Base-by-base conservation (phyloP, 2,113 vertebrate species). In the Equus quagga region DNA sequence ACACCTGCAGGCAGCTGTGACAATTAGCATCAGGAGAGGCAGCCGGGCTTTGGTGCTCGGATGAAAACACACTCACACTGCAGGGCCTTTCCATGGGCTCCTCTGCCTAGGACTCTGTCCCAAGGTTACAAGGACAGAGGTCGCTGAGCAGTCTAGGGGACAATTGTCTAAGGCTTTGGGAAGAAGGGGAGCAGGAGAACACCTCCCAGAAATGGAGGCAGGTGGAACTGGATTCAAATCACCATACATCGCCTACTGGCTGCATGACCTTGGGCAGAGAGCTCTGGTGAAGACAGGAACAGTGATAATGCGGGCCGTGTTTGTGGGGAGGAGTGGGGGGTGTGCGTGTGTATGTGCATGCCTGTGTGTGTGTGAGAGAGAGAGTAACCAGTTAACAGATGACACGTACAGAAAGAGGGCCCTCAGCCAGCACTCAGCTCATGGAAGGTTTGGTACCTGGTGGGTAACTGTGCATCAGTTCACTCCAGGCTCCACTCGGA, bases 1-100 rank as follows among this genome's bases (percentile, higher is more conserved):
- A 83, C 94, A 97, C 92, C 89, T 97, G 64, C 91, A 96, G 64
- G 62, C n/a, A 93, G 84, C 87, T 81, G 44, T 88, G 81, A 89
- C n/a, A 69, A 18, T 90, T 97, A 89, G 51, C 9, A 46, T 44
- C 13, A 65, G 75, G 69, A 76, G 17, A 89, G 72, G 70, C 92
- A 93, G 94, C 44, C 78, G 94, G 46, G 65, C 80, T 95, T 72
- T 41, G 49, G 58, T 36, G 33, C 33, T 70, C 49, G 62, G 79
- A 90, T 81, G 58, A 94, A 89, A 97, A 96, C 54, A 87, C 4
- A 7, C 58, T 44, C 23, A 8, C 26, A 81, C 76, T 51, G 64
- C 49, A 73, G 60, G 62, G 75, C 51, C 90, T 94, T 72, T 85
- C 62, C 36, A 36, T 65, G 36, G 36, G n/a, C 73, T 94, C 23